Conservation (phyloP, 2,113 vertebrate species). For the Lota lota region DNA sequence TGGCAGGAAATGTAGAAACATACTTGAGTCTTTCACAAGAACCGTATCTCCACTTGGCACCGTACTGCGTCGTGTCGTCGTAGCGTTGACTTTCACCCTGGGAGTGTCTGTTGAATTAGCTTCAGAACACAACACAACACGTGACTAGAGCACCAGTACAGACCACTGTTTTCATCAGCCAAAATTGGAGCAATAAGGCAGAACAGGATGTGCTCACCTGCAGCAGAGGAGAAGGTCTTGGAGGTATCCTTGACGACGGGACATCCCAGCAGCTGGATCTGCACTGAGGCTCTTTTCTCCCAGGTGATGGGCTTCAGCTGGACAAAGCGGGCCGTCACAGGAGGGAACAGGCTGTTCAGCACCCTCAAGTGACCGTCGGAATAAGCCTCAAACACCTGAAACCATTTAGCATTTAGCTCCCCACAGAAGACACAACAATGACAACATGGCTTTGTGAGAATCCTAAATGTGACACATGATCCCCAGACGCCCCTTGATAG, state of each 20-base stretch:
- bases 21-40: conserved; percentile 61
- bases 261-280: conserved; percentile 79
- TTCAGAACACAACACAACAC: not conserved
- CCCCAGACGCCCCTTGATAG: too few species aligned
- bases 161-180: too few species aligned
- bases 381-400: conserved; percentile 80
- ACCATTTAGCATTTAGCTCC: too few species aligned
- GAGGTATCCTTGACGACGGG: conserved; percentile 42
- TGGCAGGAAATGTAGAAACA: conserved; percentile 7
- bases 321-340: conserved; percentile 74
- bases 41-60: conserved; percentile 50
- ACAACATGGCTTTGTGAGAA: not conserved
- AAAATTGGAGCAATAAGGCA: not conserved
- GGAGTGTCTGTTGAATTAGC: conserved; percentile 37
- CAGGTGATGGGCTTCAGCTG: conserved; percentile 73
- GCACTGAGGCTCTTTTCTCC: conserved; percentile 62
- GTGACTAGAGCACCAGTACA: too few species aligned
- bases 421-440: not conserved
- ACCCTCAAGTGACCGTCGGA: conserved; percentile 63
- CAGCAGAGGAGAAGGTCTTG: conserved; percentile 16
- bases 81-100: conserved; percentile 20
- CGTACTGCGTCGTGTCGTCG: conserved; percentile 10
- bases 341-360: conserved; percentile 78
- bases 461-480: not conserved
- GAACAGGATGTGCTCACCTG: not conserved